Evolutionary conservation across 2,888 invertebrate genomes (phyloP).

Genomic region (Chymomyza procnemis): DNA sequence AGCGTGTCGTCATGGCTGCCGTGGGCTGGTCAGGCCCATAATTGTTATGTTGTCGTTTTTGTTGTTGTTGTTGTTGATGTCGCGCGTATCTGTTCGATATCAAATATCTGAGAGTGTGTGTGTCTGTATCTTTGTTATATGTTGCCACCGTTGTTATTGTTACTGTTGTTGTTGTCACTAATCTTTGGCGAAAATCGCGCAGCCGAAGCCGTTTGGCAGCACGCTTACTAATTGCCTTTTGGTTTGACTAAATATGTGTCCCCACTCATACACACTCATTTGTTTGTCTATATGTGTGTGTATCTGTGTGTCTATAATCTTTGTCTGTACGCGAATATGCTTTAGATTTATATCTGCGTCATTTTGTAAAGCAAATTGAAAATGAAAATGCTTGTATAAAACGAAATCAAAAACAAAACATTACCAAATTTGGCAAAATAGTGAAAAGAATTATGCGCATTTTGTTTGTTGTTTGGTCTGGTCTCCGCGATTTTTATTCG

Average conservation of each 20-base stretch:
- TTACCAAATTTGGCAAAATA: constrained; percentile 63
- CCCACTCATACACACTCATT: constrained; percentile 28
- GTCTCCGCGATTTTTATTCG: constrained; percentile 26
- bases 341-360: constrained; percentile 31
- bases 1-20: constrained; percentile 62
- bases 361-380: constrained; percentile 41
- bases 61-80: constrained; percentile 18
- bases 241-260: constrained; percentile 38
- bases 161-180: constrained; percentile 36
- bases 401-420: constrained; percentile 32
- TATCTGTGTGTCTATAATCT: constrained; percentile 15
- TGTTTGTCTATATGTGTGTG: constrained; percentile 14
- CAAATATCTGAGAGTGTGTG: constrained; percentile 6
- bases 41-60: constrained; percentile 47
- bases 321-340: constrained; percentile 15
- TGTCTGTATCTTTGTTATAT: constrained; percentile 14
- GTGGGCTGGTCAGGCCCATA: constrained; percentile 72
- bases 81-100: neutral
- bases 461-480: neutral
- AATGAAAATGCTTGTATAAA: constrained; percentile 47
- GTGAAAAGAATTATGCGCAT: constrained; percentile 67
- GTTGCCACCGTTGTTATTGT: constrained; percentile 14
- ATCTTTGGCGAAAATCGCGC: constrained; percentile 50
- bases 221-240: constrained; percentile 61
- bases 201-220: constrained; percentile 53